Percentiles rank a stretch among this genome's conserved stretches.
phyloP scores from a whole-genome alignment of 1,140 invertebrate species.

The Rhysida immarginata region DNA sequence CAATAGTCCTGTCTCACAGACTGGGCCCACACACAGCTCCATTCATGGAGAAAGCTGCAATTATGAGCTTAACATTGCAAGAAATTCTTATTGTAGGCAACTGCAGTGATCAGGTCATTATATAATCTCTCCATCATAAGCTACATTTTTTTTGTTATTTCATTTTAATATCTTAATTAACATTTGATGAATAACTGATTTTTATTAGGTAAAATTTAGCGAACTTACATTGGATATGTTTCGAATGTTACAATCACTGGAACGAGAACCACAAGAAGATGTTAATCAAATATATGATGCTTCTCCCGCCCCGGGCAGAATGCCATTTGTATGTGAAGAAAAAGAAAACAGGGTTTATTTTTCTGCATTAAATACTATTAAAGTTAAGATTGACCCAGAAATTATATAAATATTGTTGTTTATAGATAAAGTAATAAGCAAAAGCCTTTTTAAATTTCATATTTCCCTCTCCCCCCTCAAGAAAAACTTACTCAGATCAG shows the following conservation, averaged over 20 bases:
- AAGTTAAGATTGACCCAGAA: too few species aligned
- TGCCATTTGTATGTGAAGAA: slow-evolving; percentile 29
- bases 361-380: too few species aligned
- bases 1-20: slow-evolving; percentile 65
- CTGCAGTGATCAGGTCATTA: slow-evolving; percentile 60
- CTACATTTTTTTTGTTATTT: too few species aligned
- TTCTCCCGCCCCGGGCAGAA: slow-evolving; percentile 63
- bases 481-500: too few species aligned
- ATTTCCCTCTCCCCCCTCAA: too few species aligned
- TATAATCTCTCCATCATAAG: not conserved
- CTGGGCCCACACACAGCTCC: slow-evolving; percentile 70
- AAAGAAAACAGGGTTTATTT: too few species aligned
- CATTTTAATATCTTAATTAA: too few species aligned
- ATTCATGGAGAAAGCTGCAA: slow-evolving; percentile 66
- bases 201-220: slow-evolving; percentile 94
- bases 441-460: too few species aligned
- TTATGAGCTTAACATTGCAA: slow-evolving; percentile 70
- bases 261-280: slow-evolving; percentile 76
- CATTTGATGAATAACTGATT: too few species aligned
- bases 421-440: too few species aligned
- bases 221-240: slow-evolving; percentile 98
- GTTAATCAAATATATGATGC: slow-evolving; percentile 66
- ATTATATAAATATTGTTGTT: too few species aligned
- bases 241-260: slow-evolving; percentile 85
- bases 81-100: slow-evolving; percentile 92